Evolutionary conservation across 2,888 invertebrate species (phyloP), one percentile per base, ranked within the genome.

Genomic region (Melipona beecheii): DNA sequence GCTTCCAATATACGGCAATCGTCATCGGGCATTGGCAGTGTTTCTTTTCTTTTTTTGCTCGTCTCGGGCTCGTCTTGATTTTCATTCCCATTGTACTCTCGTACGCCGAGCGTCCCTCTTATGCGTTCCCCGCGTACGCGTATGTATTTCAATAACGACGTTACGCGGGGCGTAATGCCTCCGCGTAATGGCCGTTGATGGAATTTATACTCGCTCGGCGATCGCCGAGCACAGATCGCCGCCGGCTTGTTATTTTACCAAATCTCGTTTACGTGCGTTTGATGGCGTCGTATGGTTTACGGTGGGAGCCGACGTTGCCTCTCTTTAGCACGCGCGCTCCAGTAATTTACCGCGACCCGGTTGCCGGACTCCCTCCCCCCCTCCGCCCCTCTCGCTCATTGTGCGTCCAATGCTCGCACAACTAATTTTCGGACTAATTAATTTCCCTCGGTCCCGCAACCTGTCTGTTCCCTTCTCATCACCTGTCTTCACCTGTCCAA

Each of bases 1-100:
- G 89, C 54, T 76, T 73, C 75, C 76, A 89, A 89, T 89, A 83
- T 66, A 83, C 85, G 65, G 74, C 85, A 85, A 89, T 89, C 77
- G 76, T 27, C 19, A 1, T 21, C 19, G 36, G 21, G 64, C 24
- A 76, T 73, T 56, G 43, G 11, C 43, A 43, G 43, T 43, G 43
- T 52, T 52, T 52, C 6, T 4, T 4, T 21, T 5, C 4, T 21
- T 15, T 0, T 52, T 5, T 5, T 52, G 17, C 13, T 19, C 15
- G 5, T 52, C 15, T 24, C 27, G 24, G 17, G 24, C 17, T n/a
- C n/a, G 6, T 3, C 24, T 60, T 17, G 56, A 60, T 27, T 27
- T 9, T 27, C 6, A 9, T 21, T 21, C 19, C 19, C 52, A 19
- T 60, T 60, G 24, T 27, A 19, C 6, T 60, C 27, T 6, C 11